Evolutionary conservation across 1,140 invertebrate genomes (phyloP), one percentile per base, ranked within the genome.

Genomic region (Drosophila pandora): DNA sequence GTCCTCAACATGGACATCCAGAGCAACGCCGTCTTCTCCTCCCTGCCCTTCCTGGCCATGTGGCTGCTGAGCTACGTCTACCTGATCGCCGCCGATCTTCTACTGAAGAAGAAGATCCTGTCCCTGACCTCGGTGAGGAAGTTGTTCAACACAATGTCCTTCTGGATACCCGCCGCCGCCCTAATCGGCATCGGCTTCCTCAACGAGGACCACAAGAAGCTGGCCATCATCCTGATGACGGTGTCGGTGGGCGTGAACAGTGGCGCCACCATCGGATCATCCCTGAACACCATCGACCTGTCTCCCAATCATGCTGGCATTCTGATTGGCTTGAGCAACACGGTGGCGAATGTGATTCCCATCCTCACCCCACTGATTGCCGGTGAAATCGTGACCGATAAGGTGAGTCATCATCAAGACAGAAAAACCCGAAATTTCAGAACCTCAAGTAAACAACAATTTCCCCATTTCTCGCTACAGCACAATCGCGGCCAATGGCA

Each of bases 1-100:
- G 95, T 98, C 0, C 93, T 99, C 1, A 92, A 95, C 41, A 96
- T 96, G 74, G 93, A 98, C 54, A 95, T 98, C 9, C 94, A 95
- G 91, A 92, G 94, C 50, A 95, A 95, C 90, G 96, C 96, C 5
- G 88, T 94, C 17, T 91, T 95, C 47, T 95, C 96, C 22, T 95
- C 97, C 0, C 89, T 98, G 5, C 97, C 97, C 1, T 98, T 98
- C 83, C 81, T 96, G 8, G 93, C 93, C 0, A 95, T 96, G 93
- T 96, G 95, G 93, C 63, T 96, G 7, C 78, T 95, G 9, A 94
- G 95, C 41, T 94, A 96, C 48, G 92, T 94, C 1, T 92, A 95
- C 10, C 94, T 95, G 21, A 94, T 93, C 55, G 58, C 94, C 0
- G 93, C 95, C 0, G 96, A 96, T 90, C 93, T 91, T 17, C 90